These are phyloP conservation scores for Acomys russatus DNA, from an alignment of 2,797 vertebrate species.

Conservation along the genomic window DNA sequence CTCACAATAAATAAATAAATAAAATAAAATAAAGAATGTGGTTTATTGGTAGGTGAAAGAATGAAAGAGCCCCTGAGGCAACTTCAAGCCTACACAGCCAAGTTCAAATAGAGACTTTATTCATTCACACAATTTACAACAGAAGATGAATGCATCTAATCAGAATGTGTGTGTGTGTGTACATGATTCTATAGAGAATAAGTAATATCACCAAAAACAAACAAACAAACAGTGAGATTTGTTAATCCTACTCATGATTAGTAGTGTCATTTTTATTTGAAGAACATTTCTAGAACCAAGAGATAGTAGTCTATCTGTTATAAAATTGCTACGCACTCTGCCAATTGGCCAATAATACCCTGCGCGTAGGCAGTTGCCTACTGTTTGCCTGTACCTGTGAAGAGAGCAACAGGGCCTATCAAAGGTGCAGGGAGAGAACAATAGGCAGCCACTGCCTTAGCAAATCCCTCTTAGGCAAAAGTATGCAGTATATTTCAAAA, in stretches of 20 bases:
- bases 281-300: conserved; percentile 31
- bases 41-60: conserved; percentile 17
- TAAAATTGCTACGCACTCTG: conserved; percentile 34
- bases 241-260: conserved; percentile 28
- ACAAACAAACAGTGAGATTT: background rate
- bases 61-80: background rate
- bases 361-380: background rate
- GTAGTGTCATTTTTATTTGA: conserved; percentile 14
- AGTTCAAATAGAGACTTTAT: conserved; percentile 7
- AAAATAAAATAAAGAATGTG: background rate
- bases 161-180: background rate
- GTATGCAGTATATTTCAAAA: background rate
- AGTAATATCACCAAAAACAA: background rate
- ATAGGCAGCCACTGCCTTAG: background rate
- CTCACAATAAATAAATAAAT: background rate
- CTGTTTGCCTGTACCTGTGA: conserved; percentile 4
- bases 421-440: background rate
- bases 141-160: conserved; percentile 50
- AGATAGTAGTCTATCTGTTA: conserved; percentile 5
- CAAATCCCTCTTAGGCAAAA: conserved; percentile 47
- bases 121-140: conserved; percentile 51
- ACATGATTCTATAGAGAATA: conserved; percentile 40
- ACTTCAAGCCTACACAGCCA: background rate
- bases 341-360: background rate
- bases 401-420: background rate